Base-by-base conservation (phyloP, 2,888 invertebrate genomes). In the Scaptomyza tumidula region DNA sequence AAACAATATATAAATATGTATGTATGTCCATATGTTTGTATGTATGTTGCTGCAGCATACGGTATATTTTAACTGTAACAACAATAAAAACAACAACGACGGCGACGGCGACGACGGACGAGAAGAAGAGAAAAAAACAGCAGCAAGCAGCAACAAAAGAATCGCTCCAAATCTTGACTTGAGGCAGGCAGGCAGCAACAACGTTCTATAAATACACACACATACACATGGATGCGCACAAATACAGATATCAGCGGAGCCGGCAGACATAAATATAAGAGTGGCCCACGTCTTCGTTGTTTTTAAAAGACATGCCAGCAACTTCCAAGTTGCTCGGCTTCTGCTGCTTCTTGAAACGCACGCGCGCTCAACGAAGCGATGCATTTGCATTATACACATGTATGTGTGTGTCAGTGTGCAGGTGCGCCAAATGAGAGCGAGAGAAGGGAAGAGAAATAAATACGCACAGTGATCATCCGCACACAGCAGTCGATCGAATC, bases 31-130 rank as follows among this genome's bases (percentile, higher is more conserved):
- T 33, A 19, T 50, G 19, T n/a, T 13, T 35, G 33, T 24, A 29
- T 44, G 13, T 44, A 24, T 44, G 44, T 41, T 75, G 75, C 37
- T 72, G 74, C 83, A 82, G 63, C 71, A 78, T 74, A 80, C 86
- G 82, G 85, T 85, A 85, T 79, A 81, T 82, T 68, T 85, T 85
- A 77, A 83, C 85, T 71, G 80, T 83, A 83, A 78, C 80, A 69
- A 46, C 61, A 54, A 45, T 48, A 63, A 11, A 43, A 53, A 33
- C 62, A 68, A 39, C 37, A 37, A 4, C 37, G n/a, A 37, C 37
- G 4, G n/a, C 37, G 6, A 13, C 37, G 31, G 16, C 35, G 54
- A 58, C 59, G 31, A 10, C 7, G 19, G 57, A n/a, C n/a, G n/a
- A n/a, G n/a, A 57, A 74, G 24, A 48, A 55, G 41, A 50, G 35